Percentiles rank a stretch among this genome's conserved stretches.
phyloP scores from a whole-genome alignment of 2,797 vertebrate species.

The Onychomys torridus region DNA sequence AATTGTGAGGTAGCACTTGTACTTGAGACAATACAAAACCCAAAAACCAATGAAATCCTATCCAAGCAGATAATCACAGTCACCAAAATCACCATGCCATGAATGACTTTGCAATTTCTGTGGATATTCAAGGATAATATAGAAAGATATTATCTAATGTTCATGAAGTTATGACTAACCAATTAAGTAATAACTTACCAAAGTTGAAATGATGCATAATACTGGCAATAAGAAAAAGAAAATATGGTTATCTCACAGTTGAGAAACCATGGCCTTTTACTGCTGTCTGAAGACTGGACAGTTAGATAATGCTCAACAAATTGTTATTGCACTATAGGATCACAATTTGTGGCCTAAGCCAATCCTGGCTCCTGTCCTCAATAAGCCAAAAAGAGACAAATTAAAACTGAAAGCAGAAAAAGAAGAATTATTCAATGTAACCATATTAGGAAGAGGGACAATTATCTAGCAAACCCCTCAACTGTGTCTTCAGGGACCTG shows the following conservation, averaged over 20 bases:
- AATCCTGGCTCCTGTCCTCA: not conserved
- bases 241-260: not conserved
- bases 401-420: not conserved
- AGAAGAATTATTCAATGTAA: not conserved
- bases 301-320: not conserved
- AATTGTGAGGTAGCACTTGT: not conserved
- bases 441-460: not conserved
- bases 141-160: not conserved
- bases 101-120: not conserved
- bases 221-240: slow-evolving; percentile 3
- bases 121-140: not conserved
- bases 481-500: not conserved
- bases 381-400: not conserved
- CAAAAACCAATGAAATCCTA: not conserved
- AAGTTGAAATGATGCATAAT: not conserved
- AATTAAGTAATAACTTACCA: not conserved
- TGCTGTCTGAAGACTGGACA: not conserved
- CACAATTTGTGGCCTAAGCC: not conserved
- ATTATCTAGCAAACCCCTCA: not conserved
- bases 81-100: not conserved
- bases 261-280: not conserved
- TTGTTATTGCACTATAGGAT: not conserved
- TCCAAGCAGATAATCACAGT: slow-evolving; percentile 15
- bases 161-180: not conserved
- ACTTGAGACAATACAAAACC: not conserved